These are phyloP conservation scores for Marronus borbonicus DNA, from an alignment of 2,888 invertebrate species.

Conservation along the genomic window DNA sequence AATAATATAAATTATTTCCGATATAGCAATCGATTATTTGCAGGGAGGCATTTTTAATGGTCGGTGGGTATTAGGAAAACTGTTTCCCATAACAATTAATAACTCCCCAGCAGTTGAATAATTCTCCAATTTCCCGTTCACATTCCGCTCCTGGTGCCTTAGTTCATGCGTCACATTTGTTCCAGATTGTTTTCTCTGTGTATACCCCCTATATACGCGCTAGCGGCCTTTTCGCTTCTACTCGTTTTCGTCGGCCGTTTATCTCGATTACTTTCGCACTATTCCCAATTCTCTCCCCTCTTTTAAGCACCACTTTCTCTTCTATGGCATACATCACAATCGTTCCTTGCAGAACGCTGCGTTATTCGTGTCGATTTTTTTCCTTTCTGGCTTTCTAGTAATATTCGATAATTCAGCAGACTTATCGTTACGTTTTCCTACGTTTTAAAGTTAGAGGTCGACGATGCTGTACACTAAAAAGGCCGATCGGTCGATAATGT, in stretches of 20 bases:
- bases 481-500: too few species aligned
- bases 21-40: not conserved
- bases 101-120: slow-evolving; percentile 36
- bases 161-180: slow-evolving; percentile 49
- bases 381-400: slow-evolving; percentile 17
- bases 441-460: slow-evolving; percentile 28
- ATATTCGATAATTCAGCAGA: slow-evolving; percentile 51
- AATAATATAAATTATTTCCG: slow-evolving; percentile 16
- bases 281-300: slow-evolving; percentile 44
- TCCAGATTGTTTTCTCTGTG: slow-evolving; percentile 47
- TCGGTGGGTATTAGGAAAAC: slow-evolving; percentile 30
- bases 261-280: slow-evolving; percentile 59
- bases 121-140: slow-evolving; percentile 41
- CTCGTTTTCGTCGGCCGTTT: slow-evolving; percentile 60
- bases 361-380: slow-evolving; percentile 60
- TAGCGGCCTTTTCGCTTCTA: slow-evolving; percentile 53
- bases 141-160: slow-evolving; percentile 40
- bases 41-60: slow-evolving; percentile 26
- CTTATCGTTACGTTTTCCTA: slow-evolving; percentile 48
- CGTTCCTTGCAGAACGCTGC: slow-evolving; percentile 58
- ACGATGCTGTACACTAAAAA: not conserved
- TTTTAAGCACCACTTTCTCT: slow-evolving; percentile 56
- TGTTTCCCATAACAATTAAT: slow-evolving; percentile 42
- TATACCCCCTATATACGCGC: slow-evolving; percentile 10
- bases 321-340: slow-evolving; percentile 61